Evolutionary conservation across 2,797 vertebrate genomes (phyloP), one percentile per base, ranked within the genome.

Genomic region (Steatocranus sp.): DNA sequence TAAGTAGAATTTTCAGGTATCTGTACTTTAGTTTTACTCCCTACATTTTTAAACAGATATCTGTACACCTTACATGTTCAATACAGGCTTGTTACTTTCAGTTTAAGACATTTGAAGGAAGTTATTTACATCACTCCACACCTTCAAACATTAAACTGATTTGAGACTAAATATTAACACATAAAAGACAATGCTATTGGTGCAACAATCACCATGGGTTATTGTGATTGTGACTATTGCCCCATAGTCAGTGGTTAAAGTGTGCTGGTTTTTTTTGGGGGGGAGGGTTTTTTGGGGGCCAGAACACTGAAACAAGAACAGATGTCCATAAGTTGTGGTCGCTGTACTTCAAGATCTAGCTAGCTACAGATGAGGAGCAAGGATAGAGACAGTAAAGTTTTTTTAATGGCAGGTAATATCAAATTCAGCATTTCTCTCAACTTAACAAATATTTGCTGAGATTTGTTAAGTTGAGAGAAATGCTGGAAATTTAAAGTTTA

Each of bases 271-370:
- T 11, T 58, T 34, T 58, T 58, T 34, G 54, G 54, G 30, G 54
- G 30, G 54, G 30, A 11, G 15, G 54, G 0, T 0, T 34, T 11
- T 58, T 20, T 4, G 27, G 27, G n/a, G 30, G 30, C 1, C 30
- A n/a, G 27, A 58, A 58, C 54, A 58, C 17, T 32, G 54, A 34
- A 58, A 34, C 54, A n/a, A 58, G 54, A 32, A 34, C 30, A 58
- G 9, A 58, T 34, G 15, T 34, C 56, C 30, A 34, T 34, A 34
- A 58, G 56, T 32, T 58, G 56, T n/a, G 56, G 56, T 58, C 17
- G 4, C 10, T 32, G 54, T 34, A 58, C 54, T 34, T 58, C 17
- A 58, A 30, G 6, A 34, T 58, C 54, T 32, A 34, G 54, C 17
- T 58, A 58, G 54, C 10, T 58, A 58, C 30, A 32, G 17, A 58